Evolutionary conservation across 2,888 invertebrate species (phyloP).

Genomic region (Ornithoptera alexandrae): DNA sequence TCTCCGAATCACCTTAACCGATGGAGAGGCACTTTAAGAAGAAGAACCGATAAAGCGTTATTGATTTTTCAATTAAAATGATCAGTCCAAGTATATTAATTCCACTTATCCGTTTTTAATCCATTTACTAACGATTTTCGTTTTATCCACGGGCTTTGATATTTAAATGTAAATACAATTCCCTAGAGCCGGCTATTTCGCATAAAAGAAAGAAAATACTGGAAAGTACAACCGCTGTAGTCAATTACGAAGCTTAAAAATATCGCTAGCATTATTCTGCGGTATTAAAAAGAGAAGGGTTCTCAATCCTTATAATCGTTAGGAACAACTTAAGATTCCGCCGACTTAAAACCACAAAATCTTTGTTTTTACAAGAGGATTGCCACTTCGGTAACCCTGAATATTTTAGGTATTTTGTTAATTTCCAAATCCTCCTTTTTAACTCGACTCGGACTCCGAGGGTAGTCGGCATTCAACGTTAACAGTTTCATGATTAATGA

Average conservation of each 20-base stretch:
- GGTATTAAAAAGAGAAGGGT: conserved; percentile 63
- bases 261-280: conserved; percentile 64
- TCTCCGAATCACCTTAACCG: too few species aligned
- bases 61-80: too few species aligned
- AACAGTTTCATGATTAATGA: conserved; percentile 81
- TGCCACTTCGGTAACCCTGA: conserved; percentile 72
- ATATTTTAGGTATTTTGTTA: conserved; percentile 76
- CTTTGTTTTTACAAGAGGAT: conserved; percentile 63
- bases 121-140: conserved; percentile 55
- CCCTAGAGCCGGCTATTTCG: conserved; percentile 48
- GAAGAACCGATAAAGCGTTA: too few species aligned
- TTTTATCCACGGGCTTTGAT: conserved; percentile 54
- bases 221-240: conserved; percentile 52
- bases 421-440: conserved; percentile 75
- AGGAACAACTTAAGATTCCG: conserved; percentile 69
- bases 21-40: too few species aligned
- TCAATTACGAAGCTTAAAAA: conserved; percentile 73
- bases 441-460: conserved; percentile 57
- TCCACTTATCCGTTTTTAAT: conserved; percentile 53
- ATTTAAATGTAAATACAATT: conserved; percentile 63
- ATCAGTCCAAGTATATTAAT: conserved; percentile 33
- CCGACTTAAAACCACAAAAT: conserved; percentile 65
- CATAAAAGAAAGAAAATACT: conserved; percentile 48
- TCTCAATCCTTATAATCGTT: conserved; percentile 71
- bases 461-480: conserved; percentile 76